Evolutionary conservation across 2,113 vertebrate species (phyloP).

Genomic region (Hylia prasina): DNA sequence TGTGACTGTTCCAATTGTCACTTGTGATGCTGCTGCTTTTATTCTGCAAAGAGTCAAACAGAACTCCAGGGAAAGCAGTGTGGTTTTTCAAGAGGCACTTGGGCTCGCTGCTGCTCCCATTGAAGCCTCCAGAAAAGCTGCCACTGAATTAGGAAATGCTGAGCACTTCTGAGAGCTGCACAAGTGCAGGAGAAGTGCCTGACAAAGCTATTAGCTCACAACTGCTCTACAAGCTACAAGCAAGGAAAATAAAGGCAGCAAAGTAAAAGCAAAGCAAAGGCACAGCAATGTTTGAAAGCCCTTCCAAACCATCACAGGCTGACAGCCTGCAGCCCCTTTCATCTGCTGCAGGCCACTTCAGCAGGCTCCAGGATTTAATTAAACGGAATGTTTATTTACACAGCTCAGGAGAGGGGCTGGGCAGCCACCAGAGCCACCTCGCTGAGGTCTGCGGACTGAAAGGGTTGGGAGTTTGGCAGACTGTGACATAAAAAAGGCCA

Average conservation of each 20-base stretch:
- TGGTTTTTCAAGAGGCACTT: constrained; percentile 5
- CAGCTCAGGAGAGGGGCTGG: neutral
- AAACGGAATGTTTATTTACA: constrained; percentile 24
- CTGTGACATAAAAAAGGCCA: neutral
- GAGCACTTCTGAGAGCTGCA: constrained; percentile 6
- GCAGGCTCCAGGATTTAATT: neutral
- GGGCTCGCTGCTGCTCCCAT: neutral
- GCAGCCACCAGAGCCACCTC: neutral
- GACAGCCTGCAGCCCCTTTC: neutral
- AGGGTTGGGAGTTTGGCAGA: accelerated
- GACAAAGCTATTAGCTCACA: neutral
- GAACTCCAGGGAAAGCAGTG: neutral
- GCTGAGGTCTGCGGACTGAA: neutral
- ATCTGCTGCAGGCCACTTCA: neutral
- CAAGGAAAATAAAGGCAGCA: constrained; percentile 1
- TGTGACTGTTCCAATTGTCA: neutral
- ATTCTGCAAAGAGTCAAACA: neutral
- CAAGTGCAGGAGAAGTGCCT: constrained; percentile 4
- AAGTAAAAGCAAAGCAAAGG: constrained; percentile 22
- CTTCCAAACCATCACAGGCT: neutral
- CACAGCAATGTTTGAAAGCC: constrained; percentile 7
- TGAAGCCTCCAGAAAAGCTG: neutral
- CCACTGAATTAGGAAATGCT: neutral
- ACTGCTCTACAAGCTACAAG: neutral
- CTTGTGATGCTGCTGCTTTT: neutral